Percentiles rank a stretch among this genome's conserved stretches.
These are phyloP conservation scores for Macrocentrus cingulum DNA, from an alignment of 1,140 invertebrate genomes.

Conservation along the genomic window DNA sequence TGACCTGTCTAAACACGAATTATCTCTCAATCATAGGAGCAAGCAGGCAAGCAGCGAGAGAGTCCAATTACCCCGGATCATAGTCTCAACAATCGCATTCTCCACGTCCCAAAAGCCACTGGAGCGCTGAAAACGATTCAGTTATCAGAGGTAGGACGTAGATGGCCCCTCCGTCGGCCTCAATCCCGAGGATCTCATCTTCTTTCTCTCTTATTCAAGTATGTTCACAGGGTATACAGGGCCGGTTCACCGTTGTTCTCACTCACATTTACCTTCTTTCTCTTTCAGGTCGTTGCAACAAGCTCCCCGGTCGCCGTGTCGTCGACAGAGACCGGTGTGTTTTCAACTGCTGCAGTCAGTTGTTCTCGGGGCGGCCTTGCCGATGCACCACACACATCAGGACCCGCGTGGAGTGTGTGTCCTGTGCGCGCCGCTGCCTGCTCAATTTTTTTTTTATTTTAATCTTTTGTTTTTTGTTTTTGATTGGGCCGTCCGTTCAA, in stretches of 20 bases:
- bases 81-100: background rate
- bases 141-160: conserved; percentile 9
- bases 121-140: background rate
- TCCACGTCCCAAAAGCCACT: too few species aligned
- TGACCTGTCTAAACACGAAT: background rate
- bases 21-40: background rate
- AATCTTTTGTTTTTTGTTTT: too few species aligned
- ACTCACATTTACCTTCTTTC: background rate
- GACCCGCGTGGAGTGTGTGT: too few species aligned
- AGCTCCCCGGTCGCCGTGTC: conserved; percentile 14
- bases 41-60: background rate
- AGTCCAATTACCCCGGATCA: background rate
- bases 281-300: conserved; percentile 5
- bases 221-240: conserved; percentile 1
- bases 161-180: conserved; percentile 10
- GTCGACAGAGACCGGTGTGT: conserved; percentile 24
- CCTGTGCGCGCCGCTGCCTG: too few species aligned
- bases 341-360: conserved; percentile 13
- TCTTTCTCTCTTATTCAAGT: background rate
- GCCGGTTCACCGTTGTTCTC: background rate
- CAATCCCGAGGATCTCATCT: background rate
- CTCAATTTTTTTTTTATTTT: too few species aligned
- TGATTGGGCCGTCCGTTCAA: too few species aligned
- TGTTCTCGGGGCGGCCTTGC: too few species aligned
- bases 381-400: too few species aligned